These are phyloP conservation scores for Characodon lateralis DNA, from an alignment of 2,797 vertebrate species.

Conservation along the genomic window DNA sequence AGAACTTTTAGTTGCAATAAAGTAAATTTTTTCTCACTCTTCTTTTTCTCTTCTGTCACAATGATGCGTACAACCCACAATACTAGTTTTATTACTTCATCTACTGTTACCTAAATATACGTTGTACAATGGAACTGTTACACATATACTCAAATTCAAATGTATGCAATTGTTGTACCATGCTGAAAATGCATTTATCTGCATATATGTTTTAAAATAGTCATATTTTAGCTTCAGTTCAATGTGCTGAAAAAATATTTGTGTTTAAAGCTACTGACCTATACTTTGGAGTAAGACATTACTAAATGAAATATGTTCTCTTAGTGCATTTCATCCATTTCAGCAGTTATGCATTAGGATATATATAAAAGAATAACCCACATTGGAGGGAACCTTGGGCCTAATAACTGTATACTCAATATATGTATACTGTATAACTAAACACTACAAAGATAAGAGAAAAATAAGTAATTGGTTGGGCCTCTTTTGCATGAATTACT, in stretches of 20 bases:
- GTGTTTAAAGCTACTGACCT: background rate
- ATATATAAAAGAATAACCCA: background rate
- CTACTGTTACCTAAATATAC: background rate
- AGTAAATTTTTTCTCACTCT: too few species aligned
- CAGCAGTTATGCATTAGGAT: too few species aligned
- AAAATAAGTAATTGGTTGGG: too few species aligned
- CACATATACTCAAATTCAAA: background rate
- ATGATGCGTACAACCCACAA: background rate
- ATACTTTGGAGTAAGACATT: background rate
- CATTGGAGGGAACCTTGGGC: background rate
- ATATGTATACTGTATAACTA: background rate
- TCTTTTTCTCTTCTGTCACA: background rate
- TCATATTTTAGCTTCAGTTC: too few species aligned
- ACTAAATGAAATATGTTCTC: too few species aligned
- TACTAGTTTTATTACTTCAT: background rate
- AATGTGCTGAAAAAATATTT: background rate
- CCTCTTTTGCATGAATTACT: too few species aligned
- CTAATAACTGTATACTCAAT: background rate
- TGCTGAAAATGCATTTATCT: too few species aligned
- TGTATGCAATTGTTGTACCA: background rate
- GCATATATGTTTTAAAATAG: too few species aligned
- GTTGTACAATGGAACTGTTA: background rate
- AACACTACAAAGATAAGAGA: background rate
- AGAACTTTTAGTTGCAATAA: too few species aligned
- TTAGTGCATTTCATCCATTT: too few species aligned